Evolutionary conservation across 2,113 vertebrate species (phyloP).

Genomic region (Nannospalax galili): DNA sequence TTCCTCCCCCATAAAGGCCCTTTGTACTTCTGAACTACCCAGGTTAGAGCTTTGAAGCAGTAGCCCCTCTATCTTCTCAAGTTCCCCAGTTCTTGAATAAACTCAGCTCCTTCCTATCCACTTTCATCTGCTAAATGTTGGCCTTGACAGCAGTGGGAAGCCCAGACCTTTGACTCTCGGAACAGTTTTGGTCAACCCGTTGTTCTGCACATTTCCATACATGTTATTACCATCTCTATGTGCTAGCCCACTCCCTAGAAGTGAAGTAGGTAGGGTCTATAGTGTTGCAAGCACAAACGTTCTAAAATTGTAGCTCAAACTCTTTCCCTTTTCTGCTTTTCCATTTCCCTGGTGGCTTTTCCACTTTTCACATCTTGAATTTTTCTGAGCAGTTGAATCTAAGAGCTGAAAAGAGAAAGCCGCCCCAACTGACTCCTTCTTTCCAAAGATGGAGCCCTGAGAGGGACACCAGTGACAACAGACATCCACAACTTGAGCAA

Average conservation of each 20-base stretch:
- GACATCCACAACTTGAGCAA: not conserved
- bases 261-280: rapidly evolving
- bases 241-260: not conserved
- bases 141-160: not conserved
- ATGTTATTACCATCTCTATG: not conserved
- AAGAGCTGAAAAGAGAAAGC: not conserved
- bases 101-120: no score
- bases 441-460: not conserved
- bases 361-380: not conserved
- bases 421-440: not conserved
- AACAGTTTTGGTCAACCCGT: not conserved
- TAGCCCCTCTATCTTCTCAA: not conserved
- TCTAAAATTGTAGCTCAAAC: not conserved
- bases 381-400: not conserved
- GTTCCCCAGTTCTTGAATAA: not conserved
- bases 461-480: not conserved
- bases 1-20: not conserved
- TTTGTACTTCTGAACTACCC: not conserved
- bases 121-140: not conserved
- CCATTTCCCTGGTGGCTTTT: not conserved
- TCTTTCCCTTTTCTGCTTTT: not conserved
- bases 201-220: not conserved
- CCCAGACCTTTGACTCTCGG: not conserved
- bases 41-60: not conserved
- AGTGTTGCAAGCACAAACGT: not conserved